Evolutionary conservation across 30 jellyfish, hydroid and myxozoan species (phyloP), one percentile per base, ranked within the genome.

Genomic region (Chironex yamaguchii): DNA sequence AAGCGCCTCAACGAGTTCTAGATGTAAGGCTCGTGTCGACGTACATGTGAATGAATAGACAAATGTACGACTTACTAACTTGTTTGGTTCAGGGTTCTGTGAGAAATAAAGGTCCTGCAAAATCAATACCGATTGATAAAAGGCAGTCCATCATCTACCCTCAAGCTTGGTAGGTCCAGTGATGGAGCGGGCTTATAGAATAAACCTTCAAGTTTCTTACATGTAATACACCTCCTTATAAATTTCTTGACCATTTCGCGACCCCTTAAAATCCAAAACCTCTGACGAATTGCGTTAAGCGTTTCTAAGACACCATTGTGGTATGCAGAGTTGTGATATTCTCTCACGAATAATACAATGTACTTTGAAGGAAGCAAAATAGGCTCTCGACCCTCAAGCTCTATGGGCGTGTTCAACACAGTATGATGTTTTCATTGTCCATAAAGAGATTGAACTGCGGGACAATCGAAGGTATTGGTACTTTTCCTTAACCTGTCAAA

Each of bases 11-110:
- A 66, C 84, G 17, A 84, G 66, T 74, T 84, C 93, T 36, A 84
- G 36, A 72, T 84, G 93, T 13, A 85, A 58, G 58, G 95, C 95
- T 35, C 89, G 34, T 13, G 89, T 85, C 1, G 95, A 71, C 89
- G 49, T 36, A 66, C 95, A 85, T 32, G 95, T 85, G 34, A 85
- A 71, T 85, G 34, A 85, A 71, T 89, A 78, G 24, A 89, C 86
- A 58, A 58, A 58, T 58, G 73, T 58, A 58, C 32, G 21, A 11
- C 73, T 58, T 58, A 14, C 12, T 9, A 25, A 11, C 21, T 6
- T 4, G 27, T 14, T 14, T 20, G 11, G 34, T 4, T 42, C 17
- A 17, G 11, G 11, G 11, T 6, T 58, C 21, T 24, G 25, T 58
- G 11, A 58, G 26, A 21, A 58, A 58, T 12, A 58, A 24, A 4